Evolutionary conservation across 2,113 vertebrate species (phyloP).

Genomic region (Pituophis catenifer): DNA sequence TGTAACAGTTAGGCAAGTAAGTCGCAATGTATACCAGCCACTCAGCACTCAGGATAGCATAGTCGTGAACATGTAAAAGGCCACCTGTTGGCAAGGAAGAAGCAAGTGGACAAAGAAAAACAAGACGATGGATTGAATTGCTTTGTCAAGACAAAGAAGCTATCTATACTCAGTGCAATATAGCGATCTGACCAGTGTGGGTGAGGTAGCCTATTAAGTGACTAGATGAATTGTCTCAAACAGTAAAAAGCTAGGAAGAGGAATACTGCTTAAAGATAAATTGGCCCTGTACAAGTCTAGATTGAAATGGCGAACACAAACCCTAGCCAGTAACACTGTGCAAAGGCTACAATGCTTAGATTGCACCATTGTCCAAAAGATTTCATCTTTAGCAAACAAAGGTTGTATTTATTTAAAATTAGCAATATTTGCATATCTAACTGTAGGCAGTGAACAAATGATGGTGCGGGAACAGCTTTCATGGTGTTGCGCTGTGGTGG

Average conservation of each 20-base stretch:
- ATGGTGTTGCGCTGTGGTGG: no score
- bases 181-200: neutral
- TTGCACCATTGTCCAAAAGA: neutral
- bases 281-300: neutral
- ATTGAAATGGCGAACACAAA: neutral
- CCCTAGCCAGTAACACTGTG: neutral
- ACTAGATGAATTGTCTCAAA: neutral
- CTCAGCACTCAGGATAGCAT: conserved; percentile 70
- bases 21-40: conserved; percentile 89
- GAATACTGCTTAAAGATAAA: neutral
- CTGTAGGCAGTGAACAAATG: neutral
- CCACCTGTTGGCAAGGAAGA: conserved; percentile 68
- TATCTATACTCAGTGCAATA: neutral
- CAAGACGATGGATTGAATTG: neutral
- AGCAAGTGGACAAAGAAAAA: neutral
- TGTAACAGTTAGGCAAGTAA: conserved; percentile 83
- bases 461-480: neutral
- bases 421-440: neutral
- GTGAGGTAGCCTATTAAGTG: neutral
- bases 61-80: conserved; percentile 86
- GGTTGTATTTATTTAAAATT: neutral
- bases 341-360: neutral
- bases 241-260: neutral
- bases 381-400: neutral
- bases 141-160: neutral